phyloP scores from a whole-genome alignment of 2,888 invertebrate genomes.

The Yponomeuta cagnagella region DNA sequence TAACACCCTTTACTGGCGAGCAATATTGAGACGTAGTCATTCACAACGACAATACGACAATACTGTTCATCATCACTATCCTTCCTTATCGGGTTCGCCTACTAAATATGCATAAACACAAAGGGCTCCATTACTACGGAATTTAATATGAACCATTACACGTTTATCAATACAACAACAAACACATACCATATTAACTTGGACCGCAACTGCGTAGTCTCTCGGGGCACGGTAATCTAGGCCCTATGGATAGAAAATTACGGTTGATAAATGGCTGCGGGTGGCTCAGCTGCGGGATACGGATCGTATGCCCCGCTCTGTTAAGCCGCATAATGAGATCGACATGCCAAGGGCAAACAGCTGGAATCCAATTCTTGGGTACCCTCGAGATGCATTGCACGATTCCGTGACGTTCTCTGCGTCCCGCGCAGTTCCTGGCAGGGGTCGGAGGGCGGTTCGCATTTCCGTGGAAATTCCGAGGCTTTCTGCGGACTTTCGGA shows the following conservation, averaged over 20 bases:
- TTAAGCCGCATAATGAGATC: conserved; percentile 37
- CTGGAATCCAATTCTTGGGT: conserved; percentile 19
- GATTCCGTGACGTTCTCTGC: neutral
- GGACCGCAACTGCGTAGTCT: neutral
- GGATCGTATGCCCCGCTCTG: conserved; percentile 33
- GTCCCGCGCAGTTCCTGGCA: no score
- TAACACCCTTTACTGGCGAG: no score
- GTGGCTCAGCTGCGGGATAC: neutral
- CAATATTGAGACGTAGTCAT: no score
- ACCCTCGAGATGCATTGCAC: conserved; percentile 7
- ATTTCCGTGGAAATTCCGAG: neutral
- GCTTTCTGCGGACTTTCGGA: neutral
- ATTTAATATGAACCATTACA: neutral
- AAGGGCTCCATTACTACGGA: neutral
- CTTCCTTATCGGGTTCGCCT: neutral
- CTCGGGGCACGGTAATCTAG: neutral
- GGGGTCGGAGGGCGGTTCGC: neutral
- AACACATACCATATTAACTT: neutral
- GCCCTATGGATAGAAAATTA: neutral
- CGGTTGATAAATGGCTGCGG: neutral
- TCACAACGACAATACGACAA: neutral
- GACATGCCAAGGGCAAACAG: conserved; percentile 41
- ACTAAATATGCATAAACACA: neutral
- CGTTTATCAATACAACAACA: neutral
- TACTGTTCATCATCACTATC: neutral